These are phyloP conservation scores for Esox masquinongy DNA, from an alignment of 2,797 vertebrate species.

Conservation along the genomic window DNA sequence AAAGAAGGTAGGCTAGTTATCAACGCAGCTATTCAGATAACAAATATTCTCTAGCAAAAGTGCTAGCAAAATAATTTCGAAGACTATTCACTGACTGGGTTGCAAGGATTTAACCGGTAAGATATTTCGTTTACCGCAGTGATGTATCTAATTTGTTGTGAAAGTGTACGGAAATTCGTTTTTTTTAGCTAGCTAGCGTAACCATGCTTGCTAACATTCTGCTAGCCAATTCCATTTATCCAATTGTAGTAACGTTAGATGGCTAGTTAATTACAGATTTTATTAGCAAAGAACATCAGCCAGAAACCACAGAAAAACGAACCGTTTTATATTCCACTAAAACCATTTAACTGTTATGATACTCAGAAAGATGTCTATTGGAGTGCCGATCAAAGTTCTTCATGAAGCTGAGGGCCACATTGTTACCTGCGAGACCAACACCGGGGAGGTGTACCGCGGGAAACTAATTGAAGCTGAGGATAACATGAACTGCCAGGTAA, in stretches of 20 bases:
- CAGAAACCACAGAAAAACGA: background rate
- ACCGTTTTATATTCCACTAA: background rate
- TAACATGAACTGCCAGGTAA: conserved; percentile 91
- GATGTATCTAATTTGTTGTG: background rate
- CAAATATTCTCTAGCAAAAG: background rate
- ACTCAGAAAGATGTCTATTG: conserved; percentile 79
- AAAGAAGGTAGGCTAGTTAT: background rate
- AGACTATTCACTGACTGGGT: background rate
- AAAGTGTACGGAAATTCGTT: background rate
- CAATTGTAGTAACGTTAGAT: background rate
- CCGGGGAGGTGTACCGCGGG: conserved; percentile 85
- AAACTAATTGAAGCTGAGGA: conserved; percentile 88
- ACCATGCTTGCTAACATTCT: background rate
- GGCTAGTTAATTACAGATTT: background rate
- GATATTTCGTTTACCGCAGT: background rate
- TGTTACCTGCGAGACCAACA: conserved; percentile 87
- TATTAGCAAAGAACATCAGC: background rate
- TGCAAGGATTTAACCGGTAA: background rate
- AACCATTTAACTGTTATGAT: background rate
- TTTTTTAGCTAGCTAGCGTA: background rate
- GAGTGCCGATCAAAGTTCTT: conserved; percentile 87
- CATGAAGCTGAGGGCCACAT: conserved; percentile 89
- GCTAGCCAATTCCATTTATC: background rate
- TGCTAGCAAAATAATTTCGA: background rate
- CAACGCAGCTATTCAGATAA: background rate